Evolutionary conservation across 2,888 invertebrate species (phyloP).

Genomic region (Conchocele bisecta): DNA sequence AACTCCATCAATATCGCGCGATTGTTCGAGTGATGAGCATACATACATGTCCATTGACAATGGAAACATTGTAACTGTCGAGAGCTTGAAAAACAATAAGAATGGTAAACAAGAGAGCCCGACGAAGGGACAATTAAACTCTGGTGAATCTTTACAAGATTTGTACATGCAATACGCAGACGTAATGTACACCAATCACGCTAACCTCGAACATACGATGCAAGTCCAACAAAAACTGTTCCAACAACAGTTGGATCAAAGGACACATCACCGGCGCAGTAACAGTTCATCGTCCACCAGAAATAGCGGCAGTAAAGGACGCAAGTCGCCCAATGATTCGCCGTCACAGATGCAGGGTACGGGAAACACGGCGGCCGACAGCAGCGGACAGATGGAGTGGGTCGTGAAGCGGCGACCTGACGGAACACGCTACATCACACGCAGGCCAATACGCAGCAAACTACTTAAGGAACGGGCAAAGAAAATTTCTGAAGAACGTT

Average conservation of each 20-base stretch:
- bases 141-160: constrained; percentile 78
- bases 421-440: constrained; percentile 90
- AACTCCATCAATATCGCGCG: constrained; percentile 73
- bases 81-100: constrained; percentile 36
- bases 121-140: constrained; percentile 44
- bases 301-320: constrained; percentile 30
- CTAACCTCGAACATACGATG: constrained; percentile 88
- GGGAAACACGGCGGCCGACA: constrained; percentile 62
- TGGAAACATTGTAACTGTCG: constrained; percentile 12
- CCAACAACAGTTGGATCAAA: constrained; percentile 79
- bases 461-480: constrained; percentile 88
- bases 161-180: constrained; percentile 84
- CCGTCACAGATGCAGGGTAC: constrained; percentile 37
- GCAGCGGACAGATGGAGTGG: constrained; percentile 85
- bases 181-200: constrained; percentile 89
- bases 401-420: constrained; percentile 90
- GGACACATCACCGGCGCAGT: constrained; percentile 48
- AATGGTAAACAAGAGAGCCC: constrained; percentile 21
- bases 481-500: constrained; percentile 87
- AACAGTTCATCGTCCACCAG: constrained; percentile 32
- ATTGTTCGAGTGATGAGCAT: constrained; percentile 74
- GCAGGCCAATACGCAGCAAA: constrained; percentile 88
- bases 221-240: constrained; percentile 87
- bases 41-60: not conserved
- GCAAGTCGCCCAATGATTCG: constrained; percentile 54